Evolutionary conservation across 2,888 invertebrate genomes (phyloP).

Genomic region (Andrena bucephala): DNA sequence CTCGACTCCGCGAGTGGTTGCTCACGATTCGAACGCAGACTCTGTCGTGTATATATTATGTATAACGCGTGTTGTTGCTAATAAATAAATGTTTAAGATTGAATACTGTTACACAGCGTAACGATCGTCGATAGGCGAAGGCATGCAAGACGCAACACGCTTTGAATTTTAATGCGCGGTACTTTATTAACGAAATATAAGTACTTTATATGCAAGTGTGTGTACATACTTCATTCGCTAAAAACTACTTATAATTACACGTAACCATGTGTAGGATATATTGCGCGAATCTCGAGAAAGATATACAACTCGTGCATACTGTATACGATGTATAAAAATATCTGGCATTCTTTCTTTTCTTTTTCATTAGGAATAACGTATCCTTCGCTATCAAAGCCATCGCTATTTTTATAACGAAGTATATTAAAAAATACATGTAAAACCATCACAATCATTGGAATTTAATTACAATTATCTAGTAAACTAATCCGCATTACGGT

Average conservation of each 20-base stretch:
- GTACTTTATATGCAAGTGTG: constrained; percentile 21
- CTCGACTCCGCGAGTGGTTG: background rate
- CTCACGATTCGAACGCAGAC: constrained; percentile 13
- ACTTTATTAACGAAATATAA: constrained; percentile 48
- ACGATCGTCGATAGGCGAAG: background rate
- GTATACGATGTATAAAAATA: constrained; percentile 63
- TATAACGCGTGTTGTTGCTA: constrained; percentile 47
- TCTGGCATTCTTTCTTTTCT: constrained; percentile 13
- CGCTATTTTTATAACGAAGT: constrained; percentile 42
- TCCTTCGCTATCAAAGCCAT: constrained; percentile 18
- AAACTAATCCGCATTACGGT: constrained; percentile 18
- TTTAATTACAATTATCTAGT: constrained; percentile 30
- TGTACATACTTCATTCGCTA: constrained; percentile 39
- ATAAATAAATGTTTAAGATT: constrained; percentile 48
- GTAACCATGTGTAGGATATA: constrained; percentile 24
- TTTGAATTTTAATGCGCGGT: background rate
- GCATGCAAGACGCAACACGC: background rate
- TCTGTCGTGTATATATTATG: constrained; percentile 52
- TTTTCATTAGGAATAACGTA: constrained; percentile 28
- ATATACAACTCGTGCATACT: constrained; percentile 16
- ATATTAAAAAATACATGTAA: constrained; percentile 59
- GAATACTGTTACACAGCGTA: constrained; percentile 1
- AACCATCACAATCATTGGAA: constrained; percentile 61
- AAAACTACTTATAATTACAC: constrained; percentile 18
- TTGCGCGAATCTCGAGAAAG: constrained; percentile 23